Conservation (phyloP, 2,797 vertebrate genomes). For the Neosilurus mollespiculum region DNA sequence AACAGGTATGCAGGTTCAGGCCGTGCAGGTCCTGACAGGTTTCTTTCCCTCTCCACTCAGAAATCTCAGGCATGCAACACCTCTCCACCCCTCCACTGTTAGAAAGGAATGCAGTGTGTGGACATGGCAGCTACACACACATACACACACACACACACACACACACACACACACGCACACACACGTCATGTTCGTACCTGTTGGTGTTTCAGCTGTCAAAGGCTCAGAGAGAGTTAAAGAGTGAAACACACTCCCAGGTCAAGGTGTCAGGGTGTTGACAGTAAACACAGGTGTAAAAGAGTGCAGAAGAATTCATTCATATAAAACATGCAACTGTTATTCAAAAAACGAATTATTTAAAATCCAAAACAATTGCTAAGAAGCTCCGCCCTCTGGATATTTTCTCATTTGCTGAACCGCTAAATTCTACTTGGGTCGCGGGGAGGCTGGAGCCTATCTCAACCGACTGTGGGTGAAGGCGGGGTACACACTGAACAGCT, state of each 20-base stretch:
- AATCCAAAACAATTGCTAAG: too few species aligned
- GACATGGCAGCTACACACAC: slow-evolving; percentile 23
- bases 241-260: neutral
- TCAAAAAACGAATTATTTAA: too few species aligned
- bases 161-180: slow-evolving; percentile 18
- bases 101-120: slow-evolving; percentile 29
- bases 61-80: slow-evolving; percentile 53
- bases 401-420: too few species aligned
- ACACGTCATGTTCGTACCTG: slow-evolving; percentile 47
- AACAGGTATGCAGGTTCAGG: slow-evolving; percentile 36
- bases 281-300: neutral
- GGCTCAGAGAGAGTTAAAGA: slow-evolving; percentile 3
- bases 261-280: neutral
- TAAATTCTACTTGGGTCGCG: too few species aligned
- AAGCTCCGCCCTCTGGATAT: neutral
- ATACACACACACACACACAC: slow-evolving; percentile 26
- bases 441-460: too few species aligned
- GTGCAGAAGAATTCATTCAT: neutral
- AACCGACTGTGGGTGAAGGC: too few species aligned
- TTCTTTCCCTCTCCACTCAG: slow-evolving; percentile 42
- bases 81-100: slow-evolving; percentile 32
- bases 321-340: neutral
- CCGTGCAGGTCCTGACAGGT: slow-evolving; percentile 53
- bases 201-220: slow-evolving; percentile 38
- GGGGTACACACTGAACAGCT: too few species aligned